Evolutionary conservation across 2,797 vertebrate genomes (phyloP).

Genomic region (Silurus lanzhouensis): DNA sequence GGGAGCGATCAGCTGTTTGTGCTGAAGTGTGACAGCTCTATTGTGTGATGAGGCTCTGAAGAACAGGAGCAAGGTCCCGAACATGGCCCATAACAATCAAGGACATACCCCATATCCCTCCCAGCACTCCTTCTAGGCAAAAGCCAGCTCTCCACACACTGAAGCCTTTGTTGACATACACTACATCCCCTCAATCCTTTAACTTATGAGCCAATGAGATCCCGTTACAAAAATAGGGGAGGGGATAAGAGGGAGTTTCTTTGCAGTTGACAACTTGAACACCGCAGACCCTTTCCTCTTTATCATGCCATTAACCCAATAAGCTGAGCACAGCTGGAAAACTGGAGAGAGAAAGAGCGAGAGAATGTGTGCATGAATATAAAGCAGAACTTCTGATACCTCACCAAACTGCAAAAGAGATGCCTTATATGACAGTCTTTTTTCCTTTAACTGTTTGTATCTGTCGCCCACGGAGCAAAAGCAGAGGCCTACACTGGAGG

Average conservation of each 20-base stretch:
- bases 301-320: conserved; percentile 24
- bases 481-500: conserved; percentile 11
- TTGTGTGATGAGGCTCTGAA: conserved; percentile 32
- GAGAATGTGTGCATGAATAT: not conserved
- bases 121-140: conserved; percentile 53
- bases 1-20: conserved; percentile 54
- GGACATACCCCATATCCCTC: conserved; percentile 57
- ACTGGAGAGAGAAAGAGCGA: not conserved
- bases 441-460: conserved; percentile 5
- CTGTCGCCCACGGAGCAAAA: conserved; percentile 6
- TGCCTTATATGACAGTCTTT: conserved; percentile 29
- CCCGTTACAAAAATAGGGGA: conserved; percentile 49
- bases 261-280: conserved; percentile 48
- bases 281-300: conserved; percentile 16
- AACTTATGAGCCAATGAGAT: conserved; percentile 38
- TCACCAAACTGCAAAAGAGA: conserved; percentile 44
- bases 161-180: conserved; percentile 60
- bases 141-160: conserved; percentile 60
- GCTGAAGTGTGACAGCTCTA: conserved; percentile 44
- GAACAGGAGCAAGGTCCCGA: conserved; percentile 41
- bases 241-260: conserved; percentile 23
- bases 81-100: conserved; percentile 56
- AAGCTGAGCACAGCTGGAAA: conserved; percentile 22
- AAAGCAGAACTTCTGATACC: conserved; percentile 45
- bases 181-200: conserved; percentile 39